Evolutionary conservation across 2,113 vertebrate genomes (phyloP).

Genomic region (Thermophis baileyi): DNA sequence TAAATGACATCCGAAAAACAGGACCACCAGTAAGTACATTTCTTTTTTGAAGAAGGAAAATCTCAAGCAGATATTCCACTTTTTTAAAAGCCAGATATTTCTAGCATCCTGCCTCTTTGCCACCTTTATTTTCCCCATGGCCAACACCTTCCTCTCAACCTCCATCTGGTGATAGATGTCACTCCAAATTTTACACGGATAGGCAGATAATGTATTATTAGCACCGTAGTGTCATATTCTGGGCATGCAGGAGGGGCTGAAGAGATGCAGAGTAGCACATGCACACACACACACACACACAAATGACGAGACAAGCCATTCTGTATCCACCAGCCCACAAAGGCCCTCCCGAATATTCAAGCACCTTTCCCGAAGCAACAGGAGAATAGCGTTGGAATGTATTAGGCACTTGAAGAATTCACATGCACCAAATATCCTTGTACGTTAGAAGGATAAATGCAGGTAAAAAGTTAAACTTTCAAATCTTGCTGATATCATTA

Average conservation of each 20-base stretch:
- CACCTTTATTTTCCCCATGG: neutral
- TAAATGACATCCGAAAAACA: neutral
- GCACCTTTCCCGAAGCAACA: conserved; percentile 41
- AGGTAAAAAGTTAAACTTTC: conserved; percentile 33
- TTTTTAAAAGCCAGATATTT: neutral
- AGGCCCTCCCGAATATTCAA: conserved; percentile 8
- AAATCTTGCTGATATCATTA: neutral
- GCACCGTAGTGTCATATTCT: neutral
- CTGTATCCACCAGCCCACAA: neutral
- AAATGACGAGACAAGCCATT: neutral
- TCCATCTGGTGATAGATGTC: neutral
- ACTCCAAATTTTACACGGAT: fast-evolving
- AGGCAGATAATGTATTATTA: neutral
- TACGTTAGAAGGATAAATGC: conserved; percentile 58
- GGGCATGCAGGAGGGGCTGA: neutral
- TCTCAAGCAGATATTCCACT: neutral
- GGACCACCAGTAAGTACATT: neutral
- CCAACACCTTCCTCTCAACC: neutral
- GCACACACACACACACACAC: neutral
- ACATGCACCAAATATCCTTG: conserved; percentile 38
- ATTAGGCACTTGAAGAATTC: conserved; percentile 62
- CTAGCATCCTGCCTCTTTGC: neutral
- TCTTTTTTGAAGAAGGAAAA: neutral
- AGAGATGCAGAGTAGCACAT: neutral
- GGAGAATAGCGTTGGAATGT: conserved; percentile 35